Evolutionary conservation across 2,888 invertebrate genomes (phyloP).

Genomic region (Criorhina ranunculi): DNA sequence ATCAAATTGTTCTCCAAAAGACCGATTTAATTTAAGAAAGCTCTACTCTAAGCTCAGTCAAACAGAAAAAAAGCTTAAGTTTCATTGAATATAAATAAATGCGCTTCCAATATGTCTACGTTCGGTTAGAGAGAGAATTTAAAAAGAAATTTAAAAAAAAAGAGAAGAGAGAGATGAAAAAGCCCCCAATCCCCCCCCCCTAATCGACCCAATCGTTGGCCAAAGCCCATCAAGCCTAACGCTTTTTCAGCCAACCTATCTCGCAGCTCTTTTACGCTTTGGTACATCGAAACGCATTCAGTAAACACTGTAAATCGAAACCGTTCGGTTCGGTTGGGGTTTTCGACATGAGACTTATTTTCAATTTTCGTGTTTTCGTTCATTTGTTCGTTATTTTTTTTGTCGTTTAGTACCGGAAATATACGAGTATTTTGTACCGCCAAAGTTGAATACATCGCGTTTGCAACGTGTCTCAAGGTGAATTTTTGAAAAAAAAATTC

Average conservation of each 20-base stretch:
- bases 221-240: constrained; percentile 9
- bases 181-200: background rate
- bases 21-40: background rate
- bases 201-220: too few relatives aligned
- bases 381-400: background rate
- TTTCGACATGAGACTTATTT: constrained; percentile 2
- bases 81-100: constrained; percentile 20
- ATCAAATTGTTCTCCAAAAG: background rate
- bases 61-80: constrained; percentile 35
- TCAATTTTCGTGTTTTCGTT: background rate
- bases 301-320: constrained; percentile 77
- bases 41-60: background rate
- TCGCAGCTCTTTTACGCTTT: constrained; percentile 54
- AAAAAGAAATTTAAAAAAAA: constrained; percentile 6
- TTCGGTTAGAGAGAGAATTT: constrained; percentile 19
- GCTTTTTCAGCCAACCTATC: constrained; percentile 9
- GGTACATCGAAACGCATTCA: constrained; percentile 61
- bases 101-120: constrained; percentile 26
- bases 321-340: constrained; percentile 75
- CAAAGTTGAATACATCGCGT: background rate
- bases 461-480: background rate
- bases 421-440: too few relatives aligned
- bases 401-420: constrained; percentile 1
- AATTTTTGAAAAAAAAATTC: background rate
- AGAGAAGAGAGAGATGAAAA: constrained; percentile 19